Evolutionary conservation across 2,797 vertebrate species (phyloP).

Genomic region (Hypotaenidia okinawae): DNA sequence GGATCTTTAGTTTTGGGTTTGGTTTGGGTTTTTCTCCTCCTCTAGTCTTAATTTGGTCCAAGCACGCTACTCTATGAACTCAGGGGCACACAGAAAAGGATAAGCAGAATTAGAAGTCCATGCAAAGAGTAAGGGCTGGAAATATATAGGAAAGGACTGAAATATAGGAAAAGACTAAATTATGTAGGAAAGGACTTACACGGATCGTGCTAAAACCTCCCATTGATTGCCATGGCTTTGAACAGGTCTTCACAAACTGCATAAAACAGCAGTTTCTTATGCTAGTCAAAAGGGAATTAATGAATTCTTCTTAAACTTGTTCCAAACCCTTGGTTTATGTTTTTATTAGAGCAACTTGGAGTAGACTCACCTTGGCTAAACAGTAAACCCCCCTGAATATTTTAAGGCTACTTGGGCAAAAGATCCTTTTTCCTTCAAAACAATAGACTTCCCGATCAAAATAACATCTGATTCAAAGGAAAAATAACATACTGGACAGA

Average conservation of each 20-base stretch:
- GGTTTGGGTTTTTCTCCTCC: neutral
- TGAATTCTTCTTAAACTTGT: neutral
- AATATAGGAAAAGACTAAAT: no score
- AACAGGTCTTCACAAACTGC: neutral
- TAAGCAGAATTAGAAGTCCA: slow-evolving; percentile 31
- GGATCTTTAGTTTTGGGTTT: neutral
- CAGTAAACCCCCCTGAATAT: neutral
- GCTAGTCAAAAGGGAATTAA: neutral
- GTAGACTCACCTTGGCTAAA: neutral
- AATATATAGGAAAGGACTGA: no score
- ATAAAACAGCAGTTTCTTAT: slow-evolving; percentile 19
- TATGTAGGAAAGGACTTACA: neutral
- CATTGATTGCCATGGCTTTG: neutral
- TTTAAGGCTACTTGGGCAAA: neutral
- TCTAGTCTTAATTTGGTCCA: neutral
- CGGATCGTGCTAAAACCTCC: neutral
- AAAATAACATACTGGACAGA: slow-evolving; percentile 19
- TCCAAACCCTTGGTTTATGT: neutral
- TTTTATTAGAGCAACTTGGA: neutral
- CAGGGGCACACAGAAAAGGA: slow-evolving; percentile 33
- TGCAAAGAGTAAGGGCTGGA: slow-evolving; percentile 29
- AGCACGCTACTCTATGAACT: slow-evolving; percentile 18
- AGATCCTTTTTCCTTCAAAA: slow-evolving; percentile 31
- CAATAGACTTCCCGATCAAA: neutral
- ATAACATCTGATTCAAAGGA: neutral